Conservation (phyloP, 2,113 vertebrate genomes). For the Pygoscelis adeliae region DNA sequence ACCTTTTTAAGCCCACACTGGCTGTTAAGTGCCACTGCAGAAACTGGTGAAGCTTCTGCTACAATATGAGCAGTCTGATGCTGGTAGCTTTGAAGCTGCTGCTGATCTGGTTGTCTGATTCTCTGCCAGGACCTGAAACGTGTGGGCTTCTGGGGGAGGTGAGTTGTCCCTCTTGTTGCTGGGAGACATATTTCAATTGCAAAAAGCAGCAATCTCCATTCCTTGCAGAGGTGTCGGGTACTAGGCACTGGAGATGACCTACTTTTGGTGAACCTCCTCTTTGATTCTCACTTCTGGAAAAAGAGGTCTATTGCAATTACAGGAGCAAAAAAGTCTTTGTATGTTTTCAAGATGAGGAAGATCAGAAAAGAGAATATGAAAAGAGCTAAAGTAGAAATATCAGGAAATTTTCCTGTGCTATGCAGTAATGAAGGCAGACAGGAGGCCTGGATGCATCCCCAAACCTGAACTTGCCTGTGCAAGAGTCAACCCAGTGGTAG, state of each 20-base stretch:
- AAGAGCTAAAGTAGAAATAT: not conserved
- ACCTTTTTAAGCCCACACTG: conserved; percentile 17
- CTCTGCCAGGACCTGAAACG: conserved; percentile 46
- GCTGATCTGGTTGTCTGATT: conserved; percentile 56
- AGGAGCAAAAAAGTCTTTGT: not conserved
- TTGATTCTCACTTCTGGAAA: conserved; percentile 18
- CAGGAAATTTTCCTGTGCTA: not conserved
- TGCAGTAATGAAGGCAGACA: not conserved
- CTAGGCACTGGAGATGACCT: conserved; percentile 39
- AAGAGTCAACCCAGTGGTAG: not conserved
- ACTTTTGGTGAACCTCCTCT: conserved; percentile 49
- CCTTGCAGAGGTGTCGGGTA: conserved; percentile 23
- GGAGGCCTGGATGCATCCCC: not conserved
- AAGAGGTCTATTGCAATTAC: not conserved
- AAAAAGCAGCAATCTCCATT: conserved; percentile 54
- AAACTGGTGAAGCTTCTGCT: conserved; percentile 14
- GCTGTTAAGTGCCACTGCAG: conserved; percentile 38
- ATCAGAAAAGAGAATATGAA: not conserved
- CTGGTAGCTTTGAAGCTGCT: conserved; percentile 57
- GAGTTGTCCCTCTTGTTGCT: conserved; percentile 64
- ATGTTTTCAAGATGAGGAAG: not conserved
- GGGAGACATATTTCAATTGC: conserved; percentile 64
- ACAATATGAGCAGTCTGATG: conserved; percentile 42
- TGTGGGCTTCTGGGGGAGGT: conserved; percentile 54
- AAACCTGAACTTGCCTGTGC: not conserved